phyloP scores from a whole-genome alignment of 2,113 vertebrate genomes.

The Heteronetta atricapilla region DNA sequence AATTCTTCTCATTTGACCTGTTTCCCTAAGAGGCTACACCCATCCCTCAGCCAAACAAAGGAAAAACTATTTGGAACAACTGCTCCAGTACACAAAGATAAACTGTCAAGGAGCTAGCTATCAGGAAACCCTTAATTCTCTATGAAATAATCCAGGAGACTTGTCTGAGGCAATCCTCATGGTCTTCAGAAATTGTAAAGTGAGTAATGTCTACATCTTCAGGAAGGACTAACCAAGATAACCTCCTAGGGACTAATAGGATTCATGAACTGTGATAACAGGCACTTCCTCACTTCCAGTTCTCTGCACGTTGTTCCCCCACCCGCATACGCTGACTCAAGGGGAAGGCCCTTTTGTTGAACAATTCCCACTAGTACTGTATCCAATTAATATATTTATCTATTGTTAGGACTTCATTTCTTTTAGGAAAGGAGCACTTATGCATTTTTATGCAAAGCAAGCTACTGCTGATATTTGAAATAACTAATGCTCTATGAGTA shows the following conservation, averaged over 20 bases:
- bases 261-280: fast-evolving
- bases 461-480: neutral
- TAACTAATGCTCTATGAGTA: neutral
- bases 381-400: neutral
- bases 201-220: neutral
- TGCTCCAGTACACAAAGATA: neutral
- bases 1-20: neutral
- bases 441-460: neutral
- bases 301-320: neutral
- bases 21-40: neutral
- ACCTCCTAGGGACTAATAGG: neutral
- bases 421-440: neutral
- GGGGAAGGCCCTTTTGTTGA: neutral
- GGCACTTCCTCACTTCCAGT: neutral
- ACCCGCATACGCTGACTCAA: neutral
- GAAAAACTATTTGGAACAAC: neutral
- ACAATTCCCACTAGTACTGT: neutral
- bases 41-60: neutral
- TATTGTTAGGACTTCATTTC: neutral
- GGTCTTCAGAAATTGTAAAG: neutral
- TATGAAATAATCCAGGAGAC: no score
- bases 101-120: neutral
- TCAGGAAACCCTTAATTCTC: neutral
- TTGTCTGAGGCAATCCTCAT: neutral
- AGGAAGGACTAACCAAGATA: neutral